Evolutionary conservation across 1,140 invertebrate genomes (phyloP), one percentile per base, ranked within the genome.

Genomic region (Drosophila sp.): DNA sequence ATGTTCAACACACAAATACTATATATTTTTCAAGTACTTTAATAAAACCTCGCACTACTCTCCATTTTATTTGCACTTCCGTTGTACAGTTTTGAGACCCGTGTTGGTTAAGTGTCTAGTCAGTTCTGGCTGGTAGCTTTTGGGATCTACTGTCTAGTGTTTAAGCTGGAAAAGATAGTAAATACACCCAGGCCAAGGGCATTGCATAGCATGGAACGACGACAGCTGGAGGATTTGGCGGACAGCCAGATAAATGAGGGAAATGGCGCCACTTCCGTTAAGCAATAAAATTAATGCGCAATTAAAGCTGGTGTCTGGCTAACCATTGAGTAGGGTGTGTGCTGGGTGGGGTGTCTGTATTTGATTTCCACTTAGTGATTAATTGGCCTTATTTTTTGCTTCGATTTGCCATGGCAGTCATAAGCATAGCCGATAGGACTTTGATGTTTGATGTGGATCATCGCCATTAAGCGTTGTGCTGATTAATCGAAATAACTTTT

Each of bases 281-380:
- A 70, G 83, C 82, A 89, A 87, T 87, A 87, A 87, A 87, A 89
- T 87, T 87, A 87, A 87, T 82, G 82, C 72, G 83, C 83, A 87
- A 87, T 87, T 87, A 87, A 87, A 79, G 83, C 78, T 74, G 78
- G 74, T 80, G 81, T 86, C 81, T 86, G 77, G 46, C 45, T 75
- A 11, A 5, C 7, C 32, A 54, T 0, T 9, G 18, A 38, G 34
- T 48, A 14, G 9, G 14, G 29, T 16, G 32, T 29, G 27, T 38
- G 40, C 7, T 41, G 43, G 34, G 25, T 27, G 27, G 58, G 48
- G 56, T 80, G 79, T 87, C 78, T 86, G 78, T 69, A 65, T 66
- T 86, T 86, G 74, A 87, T 86, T 87, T 87, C 27, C 78, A 69
- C 76, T 84, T 66, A 63, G 80, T 77, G 80, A 83, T 84, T 83